phyloP scores from a whole-genome alignment of 1,140 invertebrate genomes.

The Manduca sexta region DNA sequence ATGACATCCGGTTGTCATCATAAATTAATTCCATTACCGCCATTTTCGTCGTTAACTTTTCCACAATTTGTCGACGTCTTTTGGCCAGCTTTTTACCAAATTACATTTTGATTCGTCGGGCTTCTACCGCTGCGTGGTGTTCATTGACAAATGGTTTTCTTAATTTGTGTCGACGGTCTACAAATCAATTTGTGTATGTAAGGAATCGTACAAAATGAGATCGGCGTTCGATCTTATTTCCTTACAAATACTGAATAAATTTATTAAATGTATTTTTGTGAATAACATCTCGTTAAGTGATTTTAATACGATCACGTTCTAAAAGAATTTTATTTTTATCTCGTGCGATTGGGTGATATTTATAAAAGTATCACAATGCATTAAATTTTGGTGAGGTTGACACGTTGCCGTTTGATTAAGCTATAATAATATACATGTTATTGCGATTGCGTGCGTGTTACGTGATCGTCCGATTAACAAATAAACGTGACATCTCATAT shows the following conservation, averaged over 20 bases:
- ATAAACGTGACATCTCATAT: too few species aligned
- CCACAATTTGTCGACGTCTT: slow-evolving; percentile 23
- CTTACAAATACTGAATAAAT: background rate
- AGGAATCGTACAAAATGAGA: background rate
- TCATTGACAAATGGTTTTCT: slow-evolving; percentile 24
- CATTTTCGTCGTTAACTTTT: slow-evolving; percentile 19
- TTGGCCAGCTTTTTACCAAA: slow-evolving; percentile 28
- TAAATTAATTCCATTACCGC: slow-evolving; percentile 9
- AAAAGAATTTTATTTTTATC: too few species aligned
- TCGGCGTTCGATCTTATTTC: background rate
- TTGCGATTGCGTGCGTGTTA: too few species aligned
- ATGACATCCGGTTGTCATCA: slow-evolving; percentile 7
- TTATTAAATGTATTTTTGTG: too few species aligned
- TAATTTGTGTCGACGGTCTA: slow-evolving; percentile 28
- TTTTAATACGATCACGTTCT: too few species aligned
- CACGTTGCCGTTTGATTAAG: too few species aligned
- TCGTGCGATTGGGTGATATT: too few species aligned
- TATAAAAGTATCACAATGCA: too few species aligned
- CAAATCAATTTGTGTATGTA: slow-evolving; percentile 8
- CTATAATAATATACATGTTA: too few species aligned
- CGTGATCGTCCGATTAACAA: too few species aligned
- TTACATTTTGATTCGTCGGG: slow-evolving; percentile 30
- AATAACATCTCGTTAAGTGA: too few species aligned
- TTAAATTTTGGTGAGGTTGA: too few species aligned
- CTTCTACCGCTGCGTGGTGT: slow-evolving; percentile 13